Evolutionary conservation across 2,113 vertebrate genomes (phyloP).

Genomic region (Tychaedon coryphoeus): DNA sequence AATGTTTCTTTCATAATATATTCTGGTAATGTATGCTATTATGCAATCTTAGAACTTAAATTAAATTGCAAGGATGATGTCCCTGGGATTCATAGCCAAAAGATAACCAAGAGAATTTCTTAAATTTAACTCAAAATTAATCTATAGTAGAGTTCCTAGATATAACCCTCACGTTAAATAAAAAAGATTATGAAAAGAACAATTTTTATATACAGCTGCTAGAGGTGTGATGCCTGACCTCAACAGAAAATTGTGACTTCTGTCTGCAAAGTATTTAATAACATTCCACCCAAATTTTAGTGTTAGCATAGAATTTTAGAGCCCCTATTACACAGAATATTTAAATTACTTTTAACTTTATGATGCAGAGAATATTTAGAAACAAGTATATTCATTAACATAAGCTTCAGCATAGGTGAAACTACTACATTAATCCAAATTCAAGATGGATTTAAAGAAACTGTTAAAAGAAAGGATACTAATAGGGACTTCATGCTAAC

Average conservation of each 20-base stretch:
- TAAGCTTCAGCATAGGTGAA: neutral
- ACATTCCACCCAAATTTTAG: neutral
- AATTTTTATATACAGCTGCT: neutral
- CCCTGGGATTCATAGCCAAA: neutral
- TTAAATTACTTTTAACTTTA: neutral
- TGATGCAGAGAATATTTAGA: neutral
- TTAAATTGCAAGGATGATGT: neutral
- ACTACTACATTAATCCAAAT: neutral
- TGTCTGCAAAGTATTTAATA: neutral
- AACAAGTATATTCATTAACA: neutral
- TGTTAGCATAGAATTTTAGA: neutral
- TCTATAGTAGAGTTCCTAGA: neutral
- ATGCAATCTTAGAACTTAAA: neutral
- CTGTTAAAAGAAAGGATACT: neutral
- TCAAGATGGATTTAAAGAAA: neutral
- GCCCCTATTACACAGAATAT: neutral
- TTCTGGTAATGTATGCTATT: neutral
- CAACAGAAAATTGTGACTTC: neutral
- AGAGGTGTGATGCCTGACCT: neutral
- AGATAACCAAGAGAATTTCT: neutral
- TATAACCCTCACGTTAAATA: neutral
- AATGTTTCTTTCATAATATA: neutral
- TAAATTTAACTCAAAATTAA: neutral
- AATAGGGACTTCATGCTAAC: neutral
- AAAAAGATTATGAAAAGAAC: neutral